phyloP scores from a whole-genome alignment of 1,140 invertebrate species.

The Brachionus manjavacas region DNA sequence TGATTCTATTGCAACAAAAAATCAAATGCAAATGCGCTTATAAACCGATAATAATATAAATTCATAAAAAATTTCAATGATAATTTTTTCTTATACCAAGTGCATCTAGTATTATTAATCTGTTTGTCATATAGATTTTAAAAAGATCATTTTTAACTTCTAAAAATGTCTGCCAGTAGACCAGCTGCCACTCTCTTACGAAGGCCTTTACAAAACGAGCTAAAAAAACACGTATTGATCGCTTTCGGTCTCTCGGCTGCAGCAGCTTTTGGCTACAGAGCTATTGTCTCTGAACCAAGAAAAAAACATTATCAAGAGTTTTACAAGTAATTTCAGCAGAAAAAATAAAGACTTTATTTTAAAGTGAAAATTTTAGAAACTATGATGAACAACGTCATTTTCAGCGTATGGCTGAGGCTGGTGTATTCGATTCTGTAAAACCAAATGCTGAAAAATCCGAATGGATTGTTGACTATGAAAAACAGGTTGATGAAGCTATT shows the following conservation, averaged over 20 bases:
- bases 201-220: slow-evolving; percentile 7
- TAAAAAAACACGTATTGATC: slow-evolving; percentile 40
- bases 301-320: slow-evolving; percentile 28
- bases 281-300: background rate
- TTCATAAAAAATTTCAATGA: slow-evolving; percentile 12
- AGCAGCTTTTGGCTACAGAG: background rate
- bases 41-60: slow-evolving; percentile 20
- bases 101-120: background rate
- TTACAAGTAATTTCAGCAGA: slow-evolving; percentile 18
- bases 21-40: slow-evolving; percentile 21
- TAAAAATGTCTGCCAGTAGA: slow-evolving; percentile 36
- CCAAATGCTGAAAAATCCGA: slow-evolving; percentile 20
- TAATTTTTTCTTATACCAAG: background rate
- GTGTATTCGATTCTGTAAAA: slow-evolving; percentile 41
- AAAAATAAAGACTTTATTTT: background rate
- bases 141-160: background rate
- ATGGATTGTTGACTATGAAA: slow-evolving; percentile 41
- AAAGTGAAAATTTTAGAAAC: background rate
- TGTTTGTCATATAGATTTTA: slow-evolving; percentile 2
- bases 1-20: background rate
- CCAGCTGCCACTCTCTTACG: slow-evolving; percentile 15
- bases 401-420: slow-evolving; percentile 37
- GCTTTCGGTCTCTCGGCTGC: background rate
- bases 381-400: slow-evolving; percentile 39
- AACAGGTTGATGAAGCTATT: slow-evolving; percentile 41